Evolutionary conservation across 1,140 invertebrate species (phyloP).

Genomic region (Tenebrio molitor): DNA sequence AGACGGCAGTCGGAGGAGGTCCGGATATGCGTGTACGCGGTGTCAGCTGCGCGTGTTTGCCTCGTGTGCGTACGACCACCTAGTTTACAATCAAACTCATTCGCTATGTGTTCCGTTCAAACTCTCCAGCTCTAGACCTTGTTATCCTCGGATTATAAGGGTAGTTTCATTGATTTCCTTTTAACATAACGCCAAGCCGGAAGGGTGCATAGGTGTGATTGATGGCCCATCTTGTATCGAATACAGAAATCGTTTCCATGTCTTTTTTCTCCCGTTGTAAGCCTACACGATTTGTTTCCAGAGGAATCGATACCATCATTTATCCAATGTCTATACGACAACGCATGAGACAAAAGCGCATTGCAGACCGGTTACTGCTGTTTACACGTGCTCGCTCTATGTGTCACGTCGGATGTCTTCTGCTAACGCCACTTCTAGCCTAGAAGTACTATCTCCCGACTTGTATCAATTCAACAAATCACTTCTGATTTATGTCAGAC

Average conservation of each 20-base stretch:
- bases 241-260: conserved; percentile 27
- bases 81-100: conserved; percentile 37
- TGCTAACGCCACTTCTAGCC: too few species aligned
- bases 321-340: conserved; percentile 14
- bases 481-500: too few species aligned
- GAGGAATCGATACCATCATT: conserved; percentile 15
- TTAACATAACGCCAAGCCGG: conserved; percentile 44
- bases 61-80: conserved; percentile 36
- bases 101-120: conserved; percentile 33
- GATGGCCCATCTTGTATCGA: conserved; percentile 28
- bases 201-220: conserved; percentile 35
- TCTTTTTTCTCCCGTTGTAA: conserved; percentile 25
- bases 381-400: conserved; percentile 2
- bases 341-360: conserved; percentile 15
- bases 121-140: conserved; percentile 40
- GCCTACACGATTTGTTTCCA: conserved; percentile 28
- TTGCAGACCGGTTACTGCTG: neutral
- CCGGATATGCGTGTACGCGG: conserved; percentile 37
- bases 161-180: conserved; percentile 53
- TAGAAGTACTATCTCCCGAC: too few species aligned
- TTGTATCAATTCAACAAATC: neutral
- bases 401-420: too few species aligned
- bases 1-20: conserved; percentile 18
- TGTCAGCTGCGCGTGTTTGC: conserved; percentile 37
- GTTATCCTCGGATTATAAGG: conserved; percentile 53